Conservation (phyloP, 2,888 invertebrate species). For the Heliconius ethilla region DNA sequence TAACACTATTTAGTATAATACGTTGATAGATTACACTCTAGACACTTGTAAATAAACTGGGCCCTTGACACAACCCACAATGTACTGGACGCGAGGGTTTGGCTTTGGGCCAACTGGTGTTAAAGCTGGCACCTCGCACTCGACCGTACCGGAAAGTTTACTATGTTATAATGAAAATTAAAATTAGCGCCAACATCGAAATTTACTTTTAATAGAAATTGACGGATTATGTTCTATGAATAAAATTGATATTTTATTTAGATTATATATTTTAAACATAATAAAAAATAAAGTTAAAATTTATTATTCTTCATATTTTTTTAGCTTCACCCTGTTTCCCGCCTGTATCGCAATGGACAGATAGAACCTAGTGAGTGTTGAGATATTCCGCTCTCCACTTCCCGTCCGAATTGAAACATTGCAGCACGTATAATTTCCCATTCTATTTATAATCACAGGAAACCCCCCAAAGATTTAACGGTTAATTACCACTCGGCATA, state of each 20-base stretch:
- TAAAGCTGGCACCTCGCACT: not conserved
- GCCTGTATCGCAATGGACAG: too few species aligned
- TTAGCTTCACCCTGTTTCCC: not conserved
- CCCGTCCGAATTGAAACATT: not conserved
- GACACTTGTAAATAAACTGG: conserved; percentile 36
- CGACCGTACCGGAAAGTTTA: not conserved
- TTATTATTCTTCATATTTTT: not conserved
- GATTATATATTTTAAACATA: not conserved
- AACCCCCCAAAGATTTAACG: not conserved
- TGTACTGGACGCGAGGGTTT: conserved; percentile 36
- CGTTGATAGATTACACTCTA: conserved; percentile 9
- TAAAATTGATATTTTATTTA: not conserved
- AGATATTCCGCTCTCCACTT: not conserved
- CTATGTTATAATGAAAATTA: conserved; percentile 8
- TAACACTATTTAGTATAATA: not conserved
- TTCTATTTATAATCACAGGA: not conserved
- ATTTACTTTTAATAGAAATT: not conserved
- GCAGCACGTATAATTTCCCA: not conserved
- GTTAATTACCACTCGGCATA: not conserved
- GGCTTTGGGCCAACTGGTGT: conserved; percentile 35
- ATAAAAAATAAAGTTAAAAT: not conserved
- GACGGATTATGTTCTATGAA: too few species aligned
- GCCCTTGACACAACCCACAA: conserved; percentile 33
- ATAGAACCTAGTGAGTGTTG: not conserved
- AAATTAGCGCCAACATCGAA: not conserved